Percentiles rank a stretch among this genome's conserved stretches.
phyloP scores from a whole-genome alignment of 2,797 vertebrate species.

The Esox lucius region DNA sequence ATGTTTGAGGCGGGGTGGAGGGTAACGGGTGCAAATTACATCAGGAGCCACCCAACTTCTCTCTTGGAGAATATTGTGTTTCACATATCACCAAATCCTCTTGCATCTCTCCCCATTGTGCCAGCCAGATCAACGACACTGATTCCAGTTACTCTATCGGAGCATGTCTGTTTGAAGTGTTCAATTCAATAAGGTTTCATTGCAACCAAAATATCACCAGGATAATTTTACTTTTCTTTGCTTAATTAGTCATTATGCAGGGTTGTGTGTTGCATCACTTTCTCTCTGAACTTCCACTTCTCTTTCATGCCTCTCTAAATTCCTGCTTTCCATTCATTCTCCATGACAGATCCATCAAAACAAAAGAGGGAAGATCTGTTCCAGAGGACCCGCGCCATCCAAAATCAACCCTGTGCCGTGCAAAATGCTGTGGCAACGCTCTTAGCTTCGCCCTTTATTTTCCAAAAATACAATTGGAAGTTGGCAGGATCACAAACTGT shows the following conservation, averaged over 20 bases:
- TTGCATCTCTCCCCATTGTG: slow-evolving; percentile 26
- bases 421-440: slow-evolving; percentile 40
- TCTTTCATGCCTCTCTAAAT: slow-evolving; percentile 23
- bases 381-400: slow-evolving; percentile 46
- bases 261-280: slow-evolving; percentile 9
- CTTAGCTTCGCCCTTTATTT: slow-evolving; percentile 40
- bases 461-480: slow-evolving; percentile 54
- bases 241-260: not conserved
- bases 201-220: slow-evolving; percentile 6
- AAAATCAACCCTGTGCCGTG: slow-evolving; percentile 51
- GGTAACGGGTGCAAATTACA: slow-evolving; percentile 47
- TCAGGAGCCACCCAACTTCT: slow-evolving; percentile 46
- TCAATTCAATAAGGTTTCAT: not conserved
- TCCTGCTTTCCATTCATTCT: slow-evolving; percentile 45
- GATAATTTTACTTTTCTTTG: not conserved
- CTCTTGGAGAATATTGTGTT: slow-evolving; percentile 46
- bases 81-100: slow-evolving; percentile 36
- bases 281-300: slow-evolving; percentile 1
- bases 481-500: slow-evolving; percentile 42
- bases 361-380: slow-evolving; percentile 48
- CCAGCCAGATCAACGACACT: slow-evolving; percentile 24
- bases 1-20: slow-evolving; percentile 38
- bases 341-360: slow-evolving; percentile 54
- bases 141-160: slow-evolving; percentile 17
- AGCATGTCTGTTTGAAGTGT: not conserved